Percentiles rank a stretch among this genome's conserved stretches.
Evolutionary conservation across 2,113 vertebrate species (phyloP).

Genomic region (Hypanus sabinus): DNA sequence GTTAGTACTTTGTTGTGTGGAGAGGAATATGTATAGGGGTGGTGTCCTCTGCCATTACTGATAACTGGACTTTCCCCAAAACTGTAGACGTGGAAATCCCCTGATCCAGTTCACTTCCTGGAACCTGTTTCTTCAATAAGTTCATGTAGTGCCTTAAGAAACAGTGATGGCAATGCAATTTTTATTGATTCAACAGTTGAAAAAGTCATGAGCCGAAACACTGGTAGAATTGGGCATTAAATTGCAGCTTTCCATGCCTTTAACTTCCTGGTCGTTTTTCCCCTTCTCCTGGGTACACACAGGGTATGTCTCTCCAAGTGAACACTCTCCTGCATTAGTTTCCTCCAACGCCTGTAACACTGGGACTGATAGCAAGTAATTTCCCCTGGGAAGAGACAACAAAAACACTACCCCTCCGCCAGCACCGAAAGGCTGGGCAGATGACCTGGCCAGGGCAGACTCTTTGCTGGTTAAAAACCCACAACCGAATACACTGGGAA

Average conservation of each 20-base stretch:
- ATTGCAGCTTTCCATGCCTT: neutral
- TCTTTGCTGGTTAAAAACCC: neutral
- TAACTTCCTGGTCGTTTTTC: neutral
- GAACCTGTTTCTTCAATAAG: neutral
- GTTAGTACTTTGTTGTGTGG: neutral
- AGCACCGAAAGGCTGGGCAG: neutral
- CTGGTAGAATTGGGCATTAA: neutral
- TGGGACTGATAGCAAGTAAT: neutral
- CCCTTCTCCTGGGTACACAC: neutral
- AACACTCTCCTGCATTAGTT: too few species aligned
- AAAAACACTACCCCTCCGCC: neutral
- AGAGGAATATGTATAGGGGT: neutral
- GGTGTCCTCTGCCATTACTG: neutral
- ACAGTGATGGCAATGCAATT: neutral
- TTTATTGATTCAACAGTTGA: neutral
- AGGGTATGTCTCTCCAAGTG: too few species aligned
- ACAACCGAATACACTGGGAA: neutral
- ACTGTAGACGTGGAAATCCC: neutral
- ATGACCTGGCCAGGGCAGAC: neutral
- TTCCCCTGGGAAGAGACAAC: too few species aligned
- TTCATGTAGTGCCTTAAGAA: neutral
- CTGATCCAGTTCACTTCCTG: neutral
- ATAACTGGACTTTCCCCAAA: neutral
- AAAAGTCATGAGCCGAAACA: neutral
- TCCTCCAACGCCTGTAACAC: too few species aligned